These are phyloP conservation scores for Aporophyla nigra DNA, from an alignment of 2,888 invertebrate species.

Conservation along the genomic window DNA sequence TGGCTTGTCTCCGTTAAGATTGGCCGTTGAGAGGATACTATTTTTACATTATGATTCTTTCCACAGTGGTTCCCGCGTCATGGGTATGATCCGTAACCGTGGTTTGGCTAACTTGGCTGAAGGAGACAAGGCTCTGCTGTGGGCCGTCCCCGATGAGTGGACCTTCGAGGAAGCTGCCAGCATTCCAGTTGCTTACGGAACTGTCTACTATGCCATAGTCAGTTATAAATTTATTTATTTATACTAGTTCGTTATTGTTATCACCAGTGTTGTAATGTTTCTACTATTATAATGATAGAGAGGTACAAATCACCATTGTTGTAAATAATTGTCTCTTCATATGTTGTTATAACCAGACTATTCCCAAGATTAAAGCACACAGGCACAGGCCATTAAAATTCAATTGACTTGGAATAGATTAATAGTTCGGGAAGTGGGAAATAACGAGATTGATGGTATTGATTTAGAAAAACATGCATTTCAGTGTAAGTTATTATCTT, in stretches of 20 bases:
- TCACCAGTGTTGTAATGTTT: background rate
- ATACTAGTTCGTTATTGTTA: background rate
- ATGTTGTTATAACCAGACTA: background rate
- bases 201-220: slow-evolving; percentile 91
- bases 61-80: slow-evolving; percentile 91
- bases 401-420: background rate
- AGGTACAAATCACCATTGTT: background rate
- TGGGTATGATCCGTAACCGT: slow-evolving; percentile 92
- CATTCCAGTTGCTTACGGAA: slow-evolving; percentile 95
- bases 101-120: slow-evolving; percentile 92
- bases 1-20: background rate
- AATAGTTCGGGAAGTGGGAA: no score
- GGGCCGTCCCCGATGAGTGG: slow-evolving; percentile 94
- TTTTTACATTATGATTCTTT: slow-evolving; percentile 6
- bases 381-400: background rate
- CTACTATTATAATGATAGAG: background rate
- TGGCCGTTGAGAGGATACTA: background rate
- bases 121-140: slow-evolving; percentile 90
- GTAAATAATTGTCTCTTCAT: background rate
- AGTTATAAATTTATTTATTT: slow-evolving; percentile 47
- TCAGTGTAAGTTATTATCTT: background rate
- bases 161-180: slow-evolving; percentile 94
- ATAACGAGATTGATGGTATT: background rate
- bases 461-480: no score
- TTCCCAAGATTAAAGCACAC: background rate